Percentiles rank a stretch among this genome's conserved stretches.
Conservation (phyloP, 2,797 vertebrate species). For the Channallabes apus region DNA sequence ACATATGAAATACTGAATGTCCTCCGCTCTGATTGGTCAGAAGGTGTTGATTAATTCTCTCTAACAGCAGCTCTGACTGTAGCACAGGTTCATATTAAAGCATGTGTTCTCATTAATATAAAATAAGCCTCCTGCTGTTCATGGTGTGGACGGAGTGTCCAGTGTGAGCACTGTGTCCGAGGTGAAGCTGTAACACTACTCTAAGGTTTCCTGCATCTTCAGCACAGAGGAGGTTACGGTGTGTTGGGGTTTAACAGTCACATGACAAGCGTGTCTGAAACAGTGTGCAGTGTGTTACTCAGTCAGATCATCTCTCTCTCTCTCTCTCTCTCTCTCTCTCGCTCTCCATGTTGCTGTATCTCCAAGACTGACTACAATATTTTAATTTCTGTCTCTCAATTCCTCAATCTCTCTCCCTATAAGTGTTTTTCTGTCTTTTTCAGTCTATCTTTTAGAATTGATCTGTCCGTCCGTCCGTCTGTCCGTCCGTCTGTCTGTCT, state of each 20-base stretch:
- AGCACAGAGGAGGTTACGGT: neutral
- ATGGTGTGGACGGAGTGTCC: neutral
- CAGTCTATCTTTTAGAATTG: neutral
- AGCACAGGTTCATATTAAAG: neutral
- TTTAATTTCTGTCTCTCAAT: neutral
- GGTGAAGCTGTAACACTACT: neutral
- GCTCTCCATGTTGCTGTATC: neutral
- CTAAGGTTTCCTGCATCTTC: too few relatives aligned
- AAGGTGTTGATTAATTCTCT: too few relatives aligned
- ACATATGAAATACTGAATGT: neutral
- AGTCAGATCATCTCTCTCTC: neutral
- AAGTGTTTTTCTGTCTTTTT: neutral
- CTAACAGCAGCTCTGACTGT: neutral
- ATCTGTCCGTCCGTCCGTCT: neutral
- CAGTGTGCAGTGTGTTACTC: too few relatives aligned
- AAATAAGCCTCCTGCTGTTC: too few relatives aligned
- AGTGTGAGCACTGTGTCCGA: too few relatives aligned
- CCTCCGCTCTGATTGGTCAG: too few relatives aligned
- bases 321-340: neutral
- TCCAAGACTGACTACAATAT: neutral
- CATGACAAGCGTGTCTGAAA: too few relatives aligned
- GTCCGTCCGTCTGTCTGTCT: neutral
- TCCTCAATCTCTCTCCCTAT: neutral
- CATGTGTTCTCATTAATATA: too few relatives aligned
- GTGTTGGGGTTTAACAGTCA: too few relatives aligned